phyloP scores from a whole-genome alignment of 1,140 invertebrate genomes.

The Zaprionus gabonicus region DNA sequence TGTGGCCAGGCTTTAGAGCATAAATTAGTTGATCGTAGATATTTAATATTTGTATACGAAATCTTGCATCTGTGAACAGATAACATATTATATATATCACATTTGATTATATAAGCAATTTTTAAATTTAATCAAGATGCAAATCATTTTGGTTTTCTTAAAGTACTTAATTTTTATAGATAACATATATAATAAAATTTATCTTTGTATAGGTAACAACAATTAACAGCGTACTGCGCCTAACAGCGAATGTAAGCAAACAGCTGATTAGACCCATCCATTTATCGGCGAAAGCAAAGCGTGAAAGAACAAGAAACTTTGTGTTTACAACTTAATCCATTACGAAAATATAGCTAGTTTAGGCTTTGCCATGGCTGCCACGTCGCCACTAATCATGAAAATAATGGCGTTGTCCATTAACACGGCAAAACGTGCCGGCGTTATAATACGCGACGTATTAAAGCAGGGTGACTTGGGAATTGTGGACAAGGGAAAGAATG shows the following conservation, averaged over 20 bases:
- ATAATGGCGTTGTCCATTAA: slow-evolving; percentile 86
- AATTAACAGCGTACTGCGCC: slow-evolving; percentile 16
- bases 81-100: neutral
- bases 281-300: slow-evolving; percentile 11
- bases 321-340: slow-evolving; percentile 25
- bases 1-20: slow-evolving; percentile 2
- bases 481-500: slow-evolving; percentile 93
- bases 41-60: neutral
- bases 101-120: neutral
- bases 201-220: neutral
- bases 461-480: slow-evolving; percentile 94
- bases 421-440: slow-evolving; percentile 92
- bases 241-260: neutral
- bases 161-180: neutral
- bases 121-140: neutral
- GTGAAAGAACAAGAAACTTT: slow-evolving; percentile 20
- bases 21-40: slow-evolving; percentile 10
- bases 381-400: slow-evolving; percentile 85
- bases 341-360: slow-evolving; percentile 11
- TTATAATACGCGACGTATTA: slow-evolving; percentile 95
- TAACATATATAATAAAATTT: too few species aligned
- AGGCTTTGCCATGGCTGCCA: slow-evolving; percentile 46
- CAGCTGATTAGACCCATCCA: slow-evolving; percentile 27
- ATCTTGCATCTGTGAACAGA: neutral
- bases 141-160: neutral